Conservation (phyloP, 2,888 invertebrate species). For the Agrotis segetum region DNA sequence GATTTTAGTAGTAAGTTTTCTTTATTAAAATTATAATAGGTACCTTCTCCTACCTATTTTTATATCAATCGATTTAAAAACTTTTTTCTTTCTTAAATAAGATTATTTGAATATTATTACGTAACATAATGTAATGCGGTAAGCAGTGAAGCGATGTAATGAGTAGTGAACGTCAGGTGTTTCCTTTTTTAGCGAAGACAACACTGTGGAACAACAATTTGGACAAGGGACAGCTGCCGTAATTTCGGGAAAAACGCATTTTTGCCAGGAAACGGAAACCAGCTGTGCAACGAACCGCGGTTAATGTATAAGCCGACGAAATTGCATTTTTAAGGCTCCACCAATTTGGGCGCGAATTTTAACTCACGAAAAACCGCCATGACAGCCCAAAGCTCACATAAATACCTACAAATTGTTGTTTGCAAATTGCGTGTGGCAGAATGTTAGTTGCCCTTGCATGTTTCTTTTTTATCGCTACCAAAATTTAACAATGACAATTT, state of each 20-base stretch:
- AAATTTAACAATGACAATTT: constrained; percentile 26
- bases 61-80: too few species aligned
- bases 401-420: constrained; percentile 38
- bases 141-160: constrained; percentile 30
- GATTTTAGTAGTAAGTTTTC: too few species aligned
- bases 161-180: constrained; percentile 45
- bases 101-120: neutral
- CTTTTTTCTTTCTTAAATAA: too few species aligned
- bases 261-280: constrained; percentile 89
- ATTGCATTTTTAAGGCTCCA: constrained; percentile 89
- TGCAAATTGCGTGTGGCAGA: constrained; percentile 42
- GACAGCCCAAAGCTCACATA: constrained; percentile 42
- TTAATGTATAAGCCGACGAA: constrained; percentile 85
- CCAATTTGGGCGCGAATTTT: constrained; percentile 77
- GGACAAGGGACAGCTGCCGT: constrained; percentile 75
- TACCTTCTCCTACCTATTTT: too few species aligned
- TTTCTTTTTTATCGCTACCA: constrained; percentile 24
- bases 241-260: constrained; percentile 88
- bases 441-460: constrained; percentile 7
- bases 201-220: constrained; percentile 62
- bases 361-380: constrained; percentile 54
- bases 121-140: neutral
- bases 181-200: constrained; percentile 50
- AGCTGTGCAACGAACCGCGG: constrained; percentile 84
- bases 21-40: too few species aligned